A percentile compares a stretch with the other conserved stretches of the same genome.
Evolutionary conservation across 2,797 vertebrate species (phyloP).

Genomic region (Halcyon leucocephala): DNA sequence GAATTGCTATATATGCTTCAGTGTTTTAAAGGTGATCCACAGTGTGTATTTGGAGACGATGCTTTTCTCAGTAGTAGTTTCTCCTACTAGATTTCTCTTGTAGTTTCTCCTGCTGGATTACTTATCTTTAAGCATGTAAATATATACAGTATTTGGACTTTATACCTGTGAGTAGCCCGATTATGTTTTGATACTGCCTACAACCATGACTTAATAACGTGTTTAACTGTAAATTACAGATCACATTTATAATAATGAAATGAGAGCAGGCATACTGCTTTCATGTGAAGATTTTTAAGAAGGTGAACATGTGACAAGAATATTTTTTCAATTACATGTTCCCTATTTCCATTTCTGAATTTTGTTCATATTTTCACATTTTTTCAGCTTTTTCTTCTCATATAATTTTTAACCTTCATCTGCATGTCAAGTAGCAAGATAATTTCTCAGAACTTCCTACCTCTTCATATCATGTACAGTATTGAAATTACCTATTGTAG

Average conservation of each 20-base stretch:
- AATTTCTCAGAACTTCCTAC: neutral
- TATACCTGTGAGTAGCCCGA: neutral
- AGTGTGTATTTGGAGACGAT: accelerated
- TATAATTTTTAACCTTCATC: neutral
- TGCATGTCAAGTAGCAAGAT: neutral
- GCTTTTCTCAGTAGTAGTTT: neutral
- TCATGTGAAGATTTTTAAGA: neutral
- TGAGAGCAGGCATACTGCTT: neutral
- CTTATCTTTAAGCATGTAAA: neutral
- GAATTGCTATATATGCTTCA: neutral
- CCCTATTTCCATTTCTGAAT: neutral
- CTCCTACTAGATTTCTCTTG: neutral
- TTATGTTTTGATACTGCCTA: neutral
- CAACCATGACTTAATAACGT: neutral
- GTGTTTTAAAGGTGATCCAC: neutral
- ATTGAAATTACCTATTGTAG: neutral
- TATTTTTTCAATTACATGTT: neutral
- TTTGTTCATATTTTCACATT: neutral
- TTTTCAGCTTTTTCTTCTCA: neutral
- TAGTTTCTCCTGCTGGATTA: neutral
- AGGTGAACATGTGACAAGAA: neutral
- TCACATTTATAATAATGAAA: neutral
- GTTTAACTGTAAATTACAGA: neutral
- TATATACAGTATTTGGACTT: neutral
- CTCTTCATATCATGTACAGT: neutral